Conservation (phyloP, 1,140 invertebrate species). For the Heliconius melpomene region DNA sequence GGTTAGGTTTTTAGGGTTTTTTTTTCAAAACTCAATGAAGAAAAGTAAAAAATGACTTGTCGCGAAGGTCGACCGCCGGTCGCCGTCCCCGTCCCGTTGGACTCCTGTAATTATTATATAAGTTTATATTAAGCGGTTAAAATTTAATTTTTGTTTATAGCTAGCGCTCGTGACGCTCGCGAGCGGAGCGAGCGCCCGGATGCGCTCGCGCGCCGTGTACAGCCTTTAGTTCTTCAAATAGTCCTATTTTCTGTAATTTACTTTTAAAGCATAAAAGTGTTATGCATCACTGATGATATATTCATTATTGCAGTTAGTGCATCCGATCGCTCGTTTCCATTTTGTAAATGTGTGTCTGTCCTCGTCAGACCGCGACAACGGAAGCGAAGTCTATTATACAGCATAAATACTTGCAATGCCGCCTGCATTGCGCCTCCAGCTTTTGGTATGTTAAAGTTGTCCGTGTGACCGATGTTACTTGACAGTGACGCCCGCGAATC, state of each 20-base stretch:
- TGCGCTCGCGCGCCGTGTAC: background rate
- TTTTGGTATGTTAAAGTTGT: too few species aligned
- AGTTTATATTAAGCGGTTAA: slow-evolving; percentile 33
- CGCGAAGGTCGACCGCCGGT: background rate
- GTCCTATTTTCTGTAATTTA: background rate
- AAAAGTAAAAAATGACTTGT: background rate
- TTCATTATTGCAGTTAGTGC: background rate
- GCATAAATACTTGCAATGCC: background rate
- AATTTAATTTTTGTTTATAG: slow-evolving; percentile 22
- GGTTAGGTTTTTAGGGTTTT: too few species aligned
- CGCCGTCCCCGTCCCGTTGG: background rate
- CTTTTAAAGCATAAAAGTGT: background rate
- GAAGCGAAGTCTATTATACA: too few species aligned
- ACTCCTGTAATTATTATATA: slow-evolving; percentile 21
- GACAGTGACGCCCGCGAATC: too few species aligned
- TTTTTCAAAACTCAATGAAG: background rate
- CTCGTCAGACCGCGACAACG: background rate
- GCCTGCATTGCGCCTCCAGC: too few species aligned
- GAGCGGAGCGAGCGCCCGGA: background rate
- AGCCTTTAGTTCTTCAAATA: background rate
- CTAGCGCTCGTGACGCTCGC: background rate
- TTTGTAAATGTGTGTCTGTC: background rate
- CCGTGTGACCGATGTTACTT: too few species aligned
- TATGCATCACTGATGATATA: background rate
- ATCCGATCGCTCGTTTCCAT: background rate